Conservation (phyloP, 2,888 invertebrate genomes). For the Apotomis turbidana region DNA sequence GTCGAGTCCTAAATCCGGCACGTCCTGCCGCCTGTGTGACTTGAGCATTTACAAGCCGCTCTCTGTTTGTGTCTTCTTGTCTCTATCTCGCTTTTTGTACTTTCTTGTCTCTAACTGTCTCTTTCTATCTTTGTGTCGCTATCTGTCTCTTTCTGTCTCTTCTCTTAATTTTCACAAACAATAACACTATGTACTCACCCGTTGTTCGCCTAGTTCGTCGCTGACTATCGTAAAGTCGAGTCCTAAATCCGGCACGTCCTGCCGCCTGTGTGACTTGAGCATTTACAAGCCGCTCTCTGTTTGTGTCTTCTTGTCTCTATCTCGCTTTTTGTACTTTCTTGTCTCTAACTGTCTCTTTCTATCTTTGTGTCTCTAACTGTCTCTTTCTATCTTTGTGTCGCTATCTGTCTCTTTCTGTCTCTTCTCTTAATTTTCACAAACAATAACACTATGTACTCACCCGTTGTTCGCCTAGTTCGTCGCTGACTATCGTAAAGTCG, state of each 20-base stretch:
- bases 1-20: conserved; percentile 94
- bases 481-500: conserved; percentile 96
- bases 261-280: conserved; percentile 91
- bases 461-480: conserved; percentile 94
- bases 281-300: conserved; percentile 60
- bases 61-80: too few relatives aligned
- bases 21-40: conserved; percentile 91
- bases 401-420: too few relatives aligned
- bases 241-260: conserved; percentile 94
- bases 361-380: too few relatives aligned
- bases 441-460: conserved; percentile 63
- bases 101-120: too few relatives aligned
- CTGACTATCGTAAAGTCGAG: conserved; percentile 96
- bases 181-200: conserved; percentile 72
- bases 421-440: neutral
- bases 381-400: too few relatives aligned
- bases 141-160: too few relatives aligned
- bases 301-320: too few relatives aligned
- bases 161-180: neutral
- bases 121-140: too few relatives aligned
- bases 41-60: conserved; percentile 84
- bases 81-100: too few relatives aligned
- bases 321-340: too few relatives aligned
- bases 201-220: conserved; percentile 95
- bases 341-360: too few relatives aligned